A percentile compares a stretch with the other conserved stretches of the same genome.
phyloP scores from a whole-genome alignment of 2,888 invertebrate genomes.

The Meandrusa payeni region DNA sequence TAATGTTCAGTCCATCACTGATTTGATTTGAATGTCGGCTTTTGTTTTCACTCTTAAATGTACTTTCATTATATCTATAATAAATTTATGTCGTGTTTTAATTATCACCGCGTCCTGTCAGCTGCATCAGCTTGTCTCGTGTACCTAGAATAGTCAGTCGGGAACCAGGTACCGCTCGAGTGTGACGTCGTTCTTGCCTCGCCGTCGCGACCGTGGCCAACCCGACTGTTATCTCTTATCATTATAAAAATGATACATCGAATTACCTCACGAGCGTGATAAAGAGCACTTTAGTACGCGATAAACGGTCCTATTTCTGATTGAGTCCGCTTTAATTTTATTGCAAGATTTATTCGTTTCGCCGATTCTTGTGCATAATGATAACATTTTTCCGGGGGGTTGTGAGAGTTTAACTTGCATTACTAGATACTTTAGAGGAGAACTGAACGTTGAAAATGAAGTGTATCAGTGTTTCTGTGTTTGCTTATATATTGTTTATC shows the following conservation, averaged over 20 bases:
- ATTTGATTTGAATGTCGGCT: too few relatives aligned
- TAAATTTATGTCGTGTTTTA: not conserved
- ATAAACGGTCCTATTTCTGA: slow-evolving; percentile 42
- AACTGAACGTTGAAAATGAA: slow-evolving; percentile 37
- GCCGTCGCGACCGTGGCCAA: slow-evolving; percentile 32
- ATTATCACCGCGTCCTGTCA: slow-evolving; percentile 7
- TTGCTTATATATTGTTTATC: slow-evolving; percentile 30
- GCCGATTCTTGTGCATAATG: too few relatives aligned
- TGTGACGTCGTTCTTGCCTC: slow-evolving; percentile 30
- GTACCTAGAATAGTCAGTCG: slow-evolving; percentile 32
- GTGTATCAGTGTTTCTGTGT: slow-evolving; percentile 35
- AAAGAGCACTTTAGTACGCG: slow-evolving; percentile 49
- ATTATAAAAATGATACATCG: slow-evolving; percentile 65
- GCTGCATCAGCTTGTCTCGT: not conserved
- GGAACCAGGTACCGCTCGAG: slow-evolving; percentile 28
- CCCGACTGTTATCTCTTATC: slow-evolving; percentile 57
- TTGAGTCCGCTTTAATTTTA: slow-evolving; percentile 38
- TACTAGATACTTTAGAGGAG: not conserved
- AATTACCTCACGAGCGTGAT: slow-evolving; percentile 66
- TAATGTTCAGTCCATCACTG: too few relatives aligned
- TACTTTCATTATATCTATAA: too few relatives aligned
- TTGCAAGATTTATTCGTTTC: slow-evolving; percentile 38
- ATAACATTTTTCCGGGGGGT: too few relatives aligned
- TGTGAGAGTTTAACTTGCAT: not conserved
- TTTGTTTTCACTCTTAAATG: too few relatives aligned